Evolutionary conservation across 2,888 invertebrate species (phyloP).

Genomic region (Apotomis betuletana): DNA sequence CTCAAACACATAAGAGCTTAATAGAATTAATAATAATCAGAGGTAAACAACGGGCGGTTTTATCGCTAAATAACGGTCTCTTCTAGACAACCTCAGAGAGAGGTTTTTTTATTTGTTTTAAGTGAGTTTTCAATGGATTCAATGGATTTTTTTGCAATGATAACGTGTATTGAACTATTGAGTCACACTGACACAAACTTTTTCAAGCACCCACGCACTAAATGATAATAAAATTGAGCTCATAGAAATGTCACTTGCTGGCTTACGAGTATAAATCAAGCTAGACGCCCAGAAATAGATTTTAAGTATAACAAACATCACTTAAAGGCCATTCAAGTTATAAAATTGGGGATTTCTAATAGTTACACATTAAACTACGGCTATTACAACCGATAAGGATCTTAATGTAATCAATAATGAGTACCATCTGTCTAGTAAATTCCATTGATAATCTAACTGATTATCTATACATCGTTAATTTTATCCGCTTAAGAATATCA

Average conservation of each 20-base stretch:
- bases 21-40: too few relatives aligned
- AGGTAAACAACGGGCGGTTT: too few relatives aligned
- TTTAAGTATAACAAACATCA: too few relatives aligned
- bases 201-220: conserved; percentile 2
- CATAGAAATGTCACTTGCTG: conserved; percentile 3
- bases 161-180: too few relatives aligned
- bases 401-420: background rate
- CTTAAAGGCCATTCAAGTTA: background rate
- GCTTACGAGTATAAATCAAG: conserved; percentile 4
- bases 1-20: too few relatives aligned
- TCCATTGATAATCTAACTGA: background rate
- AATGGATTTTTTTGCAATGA: too few relatives aligned
- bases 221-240: background rate
- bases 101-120: too few relatives aligned
- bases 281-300: background rate
- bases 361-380: background rate
- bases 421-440: conserved; percentile 3
- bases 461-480: background rate
- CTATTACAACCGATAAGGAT: background rate
- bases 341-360: background rate
- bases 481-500: background rate
- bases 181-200: too few relatives aligned
- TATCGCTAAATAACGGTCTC: too few relatives aligned
- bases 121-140: too few relatives aligned
- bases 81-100: too few relatives aligned